Evolutionary conservation across 2,888 invertebrate genomes (phyloP).

Genomic region (Didymodactylos carnosus): DNA sequence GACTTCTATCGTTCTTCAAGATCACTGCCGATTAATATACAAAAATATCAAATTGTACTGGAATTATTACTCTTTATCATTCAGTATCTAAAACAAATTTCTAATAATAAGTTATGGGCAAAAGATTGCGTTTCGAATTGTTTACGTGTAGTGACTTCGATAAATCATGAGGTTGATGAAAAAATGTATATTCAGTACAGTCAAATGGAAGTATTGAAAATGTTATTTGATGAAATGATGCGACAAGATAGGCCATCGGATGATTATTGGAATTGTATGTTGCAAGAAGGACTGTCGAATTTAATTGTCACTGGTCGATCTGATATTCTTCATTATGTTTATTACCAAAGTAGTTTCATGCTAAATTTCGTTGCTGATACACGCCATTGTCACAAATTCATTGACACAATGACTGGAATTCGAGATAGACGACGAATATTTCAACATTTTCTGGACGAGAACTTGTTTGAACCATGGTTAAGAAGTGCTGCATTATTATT

Average conservation of each 20-base stretch:
- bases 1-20: background rate
- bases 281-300: background rate
- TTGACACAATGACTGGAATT: background rate
- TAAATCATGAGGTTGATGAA: background rate
- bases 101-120: background rate
- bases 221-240: background rate
- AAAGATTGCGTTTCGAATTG: background rate
- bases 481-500: background rate
- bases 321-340: background rate
- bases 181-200: background rate
- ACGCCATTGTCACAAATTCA: background rate
- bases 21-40: background rate
- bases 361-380: background rate
- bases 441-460: background rate
- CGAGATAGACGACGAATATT: background rate
- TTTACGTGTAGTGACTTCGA: background rate
- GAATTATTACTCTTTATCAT: background rate
- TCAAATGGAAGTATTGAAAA: background rate
- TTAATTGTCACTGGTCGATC: background rate
- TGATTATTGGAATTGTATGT: background rate
- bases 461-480: background rate
- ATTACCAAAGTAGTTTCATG: background rate
- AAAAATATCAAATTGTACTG: background rate
- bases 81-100: background rate
- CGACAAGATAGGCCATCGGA: background rate